Base-by-base conservation (phyloP, 2,888 invertebrate genomes). In the Chelonus formosanus region DNA sequence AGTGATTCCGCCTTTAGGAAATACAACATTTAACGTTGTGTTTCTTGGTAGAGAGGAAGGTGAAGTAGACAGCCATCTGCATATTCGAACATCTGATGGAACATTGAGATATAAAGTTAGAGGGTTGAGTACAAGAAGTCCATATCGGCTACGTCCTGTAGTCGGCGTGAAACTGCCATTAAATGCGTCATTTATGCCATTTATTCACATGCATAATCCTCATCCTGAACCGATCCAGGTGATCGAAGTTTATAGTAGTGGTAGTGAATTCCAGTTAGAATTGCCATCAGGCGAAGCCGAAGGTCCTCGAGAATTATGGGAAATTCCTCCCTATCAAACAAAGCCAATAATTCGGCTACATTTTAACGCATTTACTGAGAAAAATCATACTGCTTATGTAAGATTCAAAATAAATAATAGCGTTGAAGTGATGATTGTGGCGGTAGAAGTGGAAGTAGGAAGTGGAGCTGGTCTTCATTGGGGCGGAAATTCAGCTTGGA, bases 141-240 rank as follows among this genome's bases (percentile, higher is more conserved):
- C 93, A 63, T 98, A 96, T 87, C 90, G 95, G 76, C 86, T 98
- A 78, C 90, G 94, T 84, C 97, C 98, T 63, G 89, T 97, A 81
- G 90, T 96, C 69, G 96, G 95, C 69, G 91, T 96, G 72, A 92
- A 92, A 82, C 90, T 97, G 81, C 98, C 98, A 69, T 87, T 93
- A 79, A 97, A 98, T 87, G 93, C 95, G 74, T 92, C 93, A 71
- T 92, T 96, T 80, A 90, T 93, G 78, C 94, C 96, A 68, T 88
- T 94, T 81, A 94, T 98, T 81, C 90, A 92, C 77, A 90, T 99
- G 88, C 93, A 97, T 87, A 99, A 99, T 89, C 98, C 98, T 73
- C 94, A 96, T 83, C 88, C 90, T 76, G 89, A 90, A 77, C 89
- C 94, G 67, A 88, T 71, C 63, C 35, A 91, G 90, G 90, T 94